phyloP scores from a whole-genome alignment of 2,888 invertebrate species.

The Hypercompe scribonia region DNA sequence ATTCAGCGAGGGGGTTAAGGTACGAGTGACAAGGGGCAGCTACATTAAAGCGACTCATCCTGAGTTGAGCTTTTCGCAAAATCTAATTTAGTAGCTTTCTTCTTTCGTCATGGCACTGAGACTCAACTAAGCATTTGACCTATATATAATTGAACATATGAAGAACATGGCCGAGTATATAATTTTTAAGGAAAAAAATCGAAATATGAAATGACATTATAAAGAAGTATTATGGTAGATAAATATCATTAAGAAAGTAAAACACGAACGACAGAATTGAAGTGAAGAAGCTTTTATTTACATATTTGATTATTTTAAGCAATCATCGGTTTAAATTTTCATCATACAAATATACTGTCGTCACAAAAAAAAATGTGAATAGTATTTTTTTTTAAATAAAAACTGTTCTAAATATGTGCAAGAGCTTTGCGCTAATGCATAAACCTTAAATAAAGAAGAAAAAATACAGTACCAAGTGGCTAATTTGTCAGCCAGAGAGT shows the following conservation, averaged over 20 bases:
- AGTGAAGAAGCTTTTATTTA: not conserved
- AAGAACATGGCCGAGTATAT: conserved; percentile 47
- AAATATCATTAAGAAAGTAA: conserved; percentile 57
- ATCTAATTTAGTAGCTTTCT: conserved; percentile 84
- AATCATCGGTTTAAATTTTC: not conserved
- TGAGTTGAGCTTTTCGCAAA: conserved; percentile 72
- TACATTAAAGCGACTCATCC: conserved; percentile 82
- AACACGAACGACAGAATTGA: conserved; percentile 43
- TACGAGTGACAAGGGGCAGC: conserved; percentile 64
- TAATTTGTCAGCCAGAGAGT: conserved; percentile 80
- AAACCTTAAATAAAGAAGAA: conserved; percentile 55
- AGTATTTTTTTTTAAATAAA: no score
- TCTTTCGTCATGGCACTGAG: conserved; percentile 73
- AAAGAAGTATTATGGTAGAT: conserved; percentile 50
- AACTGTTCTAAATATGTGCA: no score
- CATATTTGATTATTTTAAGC: no score
- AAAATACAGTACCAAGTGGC: conserved; percentile 76
- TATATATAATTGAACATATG: no score
- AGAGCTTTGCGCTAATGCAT: not conserved
- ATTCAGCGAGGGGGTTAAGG: conserved; percentile 68
- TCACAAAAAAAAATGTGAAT: no score
- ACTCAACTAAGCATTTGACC: conserved; percentile 63
- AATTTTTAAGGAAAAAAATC: conserved; percentile 40
- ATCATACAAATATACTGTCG: no score
- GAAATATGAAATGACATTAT: conserved; percentile 29